phyloP scores from a whole-genome alignment of 2,797 vertebrate species.

The Chaetophractus vellerosus region DNA sequence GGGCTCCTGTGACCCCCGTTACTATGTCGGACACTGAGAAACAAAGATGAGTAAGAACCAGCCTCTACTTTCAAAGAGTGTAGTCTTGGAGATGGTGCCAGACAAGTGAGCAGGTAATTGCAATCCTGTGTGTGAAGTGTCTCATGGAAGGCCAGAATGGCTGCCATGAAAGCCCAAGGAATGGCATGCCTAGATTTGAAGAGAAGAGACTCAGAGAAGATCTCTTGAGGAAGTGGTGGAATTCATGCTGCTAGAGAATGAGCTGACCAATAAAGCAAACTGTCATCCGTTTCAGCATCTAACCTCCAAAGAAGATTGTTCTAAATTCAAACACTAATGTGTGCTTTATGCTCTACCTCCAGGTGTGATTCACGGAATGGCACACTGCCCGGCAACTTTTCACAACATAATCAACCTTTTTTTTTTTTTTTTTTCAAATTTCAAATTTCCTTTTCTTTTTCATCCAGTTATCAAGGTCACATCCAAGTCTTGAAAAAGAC shows the following conservation, averaged over 20 bases:
- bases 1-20: too few species aligned
- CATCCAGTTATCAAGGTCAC: neutral
- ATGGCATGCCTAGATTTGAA: neutral
- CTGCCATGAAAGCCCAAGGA: neutral
- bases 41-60: too few species aligned
- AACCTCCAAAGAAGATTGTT: conserved; percentile 7
- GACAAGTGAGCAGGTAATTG: neutral
- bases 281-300: neutral
- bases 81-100: too few species aligned
- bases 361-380: neutral
- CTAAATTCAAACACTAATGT: neutral
- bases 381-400: neutral
- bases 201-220: neutral
- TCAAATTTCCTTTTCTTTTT: neutral
- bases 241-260: neutral
- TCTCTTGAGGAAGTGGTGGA: neutral
- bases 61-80: too few species aligned
- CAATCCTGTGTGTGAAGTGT: neutral
- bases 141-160: neutral
- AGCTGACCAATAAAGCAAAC: conserved; percentile 17
- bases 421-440: neutral
- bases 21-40: too few species aligned
- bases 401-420: neutral
- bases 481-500: conserved; percentile 38
- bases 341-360: neutral